Conservation (phyloP, 2,113 vertebrate species). For the Eptesicus fuscus region DNA sequence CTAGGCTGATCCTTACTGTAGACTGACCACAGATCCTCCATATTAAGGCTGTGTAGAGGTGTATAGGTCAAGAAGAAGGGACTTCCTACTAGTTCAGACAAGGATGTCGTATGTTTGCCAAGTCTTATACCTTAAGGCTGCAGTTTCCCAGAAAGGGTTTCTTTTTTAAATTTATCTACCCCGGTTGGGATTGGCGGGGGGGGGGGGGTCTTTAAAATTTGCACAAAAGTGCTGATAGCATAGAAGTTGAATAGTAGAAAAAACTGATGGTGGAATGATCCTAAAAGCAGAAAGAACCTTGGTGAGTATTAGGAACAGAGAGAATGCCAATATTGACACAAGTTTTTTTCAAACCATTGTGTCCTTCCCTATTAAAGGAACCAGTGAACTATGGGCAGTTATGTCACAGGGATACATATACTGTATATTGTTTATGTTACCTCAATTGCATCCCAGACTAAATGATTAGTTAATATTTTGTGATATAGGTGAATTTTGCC, state of each 20-base stretch:
- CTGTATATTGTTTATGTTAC: background rate
- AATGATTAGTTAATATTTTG: background rate
- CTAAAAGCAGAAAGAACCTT: background rate
- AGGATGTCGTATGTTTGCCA: background rate
- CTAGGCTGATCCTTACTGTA: background rate
- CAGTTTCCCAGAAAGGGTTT: background rate
- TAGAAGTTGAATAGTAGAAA: background rate
- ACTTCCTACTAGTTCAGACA: constrained; percentile 3
- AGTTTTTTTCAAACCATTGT: background rate
- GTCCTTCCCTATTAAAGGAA: constrained; percentile 6
- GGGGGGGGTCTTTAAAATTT: background rate
- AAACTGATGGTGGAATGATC: background rate
- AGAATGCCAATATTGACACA: background rate
- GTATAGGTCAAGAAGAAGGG: background rate
- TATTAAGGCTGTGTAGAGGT: background rate
- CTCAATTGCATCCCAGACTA: background rate
- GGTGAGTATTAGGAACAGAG: background rate
- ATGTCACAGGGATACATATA: background rate
- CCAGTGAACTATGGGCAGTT: background rate
- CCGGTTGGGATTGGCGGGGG: background rate
- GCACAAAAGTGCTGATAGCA: background rate
- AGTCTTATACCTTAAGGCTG: background rate
- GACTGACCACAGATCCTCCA: background rate
- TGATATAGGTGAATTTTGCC: constrained; percentile 5
- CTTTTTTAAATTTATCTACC: background rate